These are phyloP conservation scores for Alviniconcha marisindica DNA, from an alignment of 1,140 invertebrate genomes.

Conservation along the genomic window DNA sequence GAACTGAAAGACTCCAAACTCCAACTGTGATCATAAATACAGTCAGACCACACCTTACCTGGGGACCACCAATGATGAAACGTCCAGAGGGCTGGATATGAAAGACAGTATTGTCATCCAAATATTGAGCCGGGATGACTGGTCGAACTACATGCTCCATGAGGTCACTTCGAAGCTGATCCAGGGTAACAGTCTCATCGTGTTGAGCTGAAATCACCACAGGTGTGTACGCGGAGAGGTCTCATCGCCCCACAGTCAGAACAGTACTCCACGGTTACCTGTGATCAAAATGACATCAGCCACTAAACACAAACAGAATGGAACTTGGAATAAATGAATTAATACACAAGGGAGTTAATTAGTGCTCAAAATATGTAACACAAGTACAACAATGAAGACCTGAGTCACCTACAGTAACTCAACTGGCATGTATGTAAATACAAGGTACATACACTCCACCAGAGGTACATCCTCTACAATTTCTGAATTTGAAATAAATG, in stretches of 20 bases:
- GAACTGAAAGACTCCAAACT: too few relatives aligned
- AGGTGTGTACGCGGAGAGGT: constrained; percentile 94
- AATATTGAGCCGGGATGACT: constrained; percentile 93
- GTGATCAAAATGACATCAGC: neutral
- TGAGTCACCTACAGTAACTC: too few relatives aligned
- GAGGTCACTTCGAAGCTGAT: constrained; percentile 89
- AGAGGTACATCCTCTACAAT: too few relatives aligned
- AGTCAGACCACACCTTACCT: constrained; percentile 79
- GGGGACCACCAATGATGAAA: constrained; percentile 95
- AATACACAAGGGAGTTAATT: too few relatives aligned
- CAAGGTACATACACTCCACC: too few relatives aligned
- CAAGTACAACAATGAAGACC: too few relatives aligned
- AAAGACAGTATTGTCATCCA: constrained; percentile 92
- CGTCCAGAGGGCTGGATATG: constrained; percentile 98
- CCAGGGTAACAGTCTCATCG: constrained; percentile 92
- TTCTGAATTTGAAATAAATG: too few relatives aligned
- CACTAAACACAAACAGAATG: neutral
- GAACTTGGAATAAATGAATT: too few relatives aligned
- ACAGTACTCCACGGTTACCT: constrained; percentile 59
- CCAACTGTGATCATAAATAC: too few relatives aligned
- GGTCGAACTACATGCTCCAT: constrained; percentile 93
- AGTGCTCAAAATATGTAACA: too few relatives aligned
- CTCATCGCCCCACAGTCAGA: constrained; percentile 83
- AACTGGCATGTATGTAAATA: too few relatives aligned
- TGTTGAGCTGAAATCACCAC: constrained; percentile 98